These are phyloP conservation scores for Tipula vernalis DNA, from an alignment of 2,888 invertebrate species.

Conservation along the genomic window DNA sequence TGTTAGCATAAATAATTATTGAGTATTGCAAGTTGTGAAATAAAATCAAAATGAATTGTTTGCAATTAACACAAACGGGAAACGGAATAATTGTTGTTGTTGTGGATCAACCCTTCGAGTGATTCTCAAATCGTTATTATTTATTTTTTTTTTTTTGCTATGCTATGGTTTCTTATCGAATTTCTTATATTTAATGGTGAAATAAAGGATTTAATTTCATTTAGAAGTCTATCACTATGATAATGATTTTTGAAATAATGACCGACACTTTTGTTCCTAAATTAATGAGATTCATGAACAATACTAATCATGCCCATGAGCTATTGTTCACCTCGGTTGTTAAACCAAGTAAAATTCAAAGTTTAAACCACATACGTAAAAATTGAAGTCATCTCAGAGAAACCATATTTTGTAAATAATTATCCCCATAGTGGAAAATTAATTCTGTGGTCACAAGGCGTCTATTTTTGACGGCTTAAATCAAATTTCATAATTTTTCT, in stretches of 20 bases:
- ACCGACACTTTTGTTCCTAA: neutral
- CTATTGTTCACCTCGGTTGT: no score
- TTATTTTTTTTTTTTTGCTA: neutral
- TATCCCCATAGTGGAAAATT: no score
- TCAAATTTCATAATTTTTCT: no score
- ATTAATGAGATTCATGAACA: no score
- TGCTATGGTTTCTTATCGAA: neutral
- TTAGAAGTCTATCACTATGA: neutral
- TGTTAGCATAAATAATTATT: neutral
- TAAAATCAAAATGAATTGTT: neutral
- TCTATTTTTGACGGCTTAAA: no score
- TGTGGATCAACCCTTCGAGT: neutral
- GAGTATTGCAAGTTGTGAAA: neutral
- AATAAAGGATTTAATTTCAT: neutral
- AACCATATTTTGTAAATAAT: no score
- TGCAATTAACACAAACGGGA: neutral
- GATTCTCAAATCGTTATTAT: neutral
- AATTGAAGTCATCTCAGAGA: no score
- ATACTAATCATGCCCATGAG: no score
- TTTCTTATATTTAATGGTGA: neutral
- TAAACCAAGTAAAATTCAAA: no score
- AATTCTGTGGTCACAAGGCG: no score
- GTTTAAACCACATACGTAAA: no score
- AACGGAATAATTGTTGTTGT: neutral
- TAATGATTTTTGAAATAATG: neutral